Conservation (phyloP, 2,113 vertebrate species). For the Phaetusa simplex region DNA sequence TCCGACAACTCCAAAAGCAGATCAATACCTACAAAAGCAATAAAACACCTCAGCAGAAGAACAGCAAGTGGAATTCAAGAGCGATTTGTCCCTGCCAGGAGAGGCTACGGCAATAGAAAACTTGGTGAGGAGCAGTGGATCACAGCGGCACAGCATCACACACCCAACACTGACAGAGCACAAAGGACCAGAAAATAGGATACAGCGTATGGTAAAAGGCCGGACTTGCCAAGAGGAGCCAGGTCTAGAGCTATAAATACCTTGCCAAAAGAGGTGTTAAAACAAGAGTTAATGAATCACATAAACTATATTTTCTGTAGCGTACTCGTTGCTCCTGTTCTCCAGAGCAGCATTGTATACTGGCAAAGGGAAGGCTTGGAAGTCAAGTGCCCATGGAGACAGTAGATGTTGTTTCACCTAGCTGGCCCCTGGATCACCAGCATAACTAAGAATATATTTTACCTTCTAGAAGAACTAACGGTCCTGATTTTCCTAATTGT, state of each 20-base stretch:
- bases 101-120: neutral
- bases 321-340: fast-evolving
- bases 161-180: neutral
- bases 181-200: neutral
- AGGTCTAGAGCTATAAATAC: neutral
- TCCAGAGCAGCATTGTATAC: neutral
- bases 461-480: neutral
- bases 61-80: neutral
- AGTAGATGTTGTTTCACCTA: neutral
- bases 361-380: neutral
- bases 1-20: neutral
- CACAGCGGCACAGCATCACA: neutral
- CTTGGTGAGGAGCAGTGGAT: neutral
- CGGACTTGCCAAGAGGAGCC: neutral
- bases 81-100: neutral
- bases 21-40: slow-evolving; percentile 13
- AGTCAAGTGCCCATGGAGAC: neutral
- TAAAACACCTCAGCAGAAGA: neutral
- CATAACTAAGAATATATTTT: neutral
- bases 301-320: neutral
- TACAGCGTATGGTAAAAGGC: neutral
- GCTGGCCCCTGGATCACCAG: neutral
- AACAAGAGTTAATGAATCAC: neutral
- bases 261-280: neutral
- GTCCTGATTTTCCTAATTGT: neutral